Percentiles rank a stretch among this genome's conserved stretches.
phyloP scores from a whole-genome alignment of 2,797 vertebrate species.

The Pangasius djambal region DNA sequence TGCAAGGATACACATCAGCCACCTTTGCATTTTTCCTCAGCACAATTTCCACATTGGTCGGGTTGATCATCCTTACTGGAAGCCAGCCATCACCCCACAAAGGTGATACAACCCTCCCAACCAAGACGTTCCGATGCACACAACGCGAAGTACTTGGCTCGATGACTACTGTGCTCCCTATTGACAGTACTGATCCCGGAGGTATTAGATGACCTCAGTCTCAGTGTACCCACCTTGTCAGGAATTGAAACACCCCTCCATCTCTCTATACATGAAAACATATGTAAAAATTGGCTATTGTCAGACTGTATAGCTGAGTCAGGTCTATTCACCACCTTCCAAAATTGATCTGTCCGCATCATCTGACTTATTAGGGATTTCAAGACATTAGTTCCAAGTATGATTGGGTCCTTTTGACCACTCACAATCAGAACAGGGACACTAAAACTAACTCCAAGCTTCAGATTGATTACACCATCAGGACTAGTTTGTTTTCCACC shows the following conservation, averaged over 20 bases:
- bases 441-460: background rate
- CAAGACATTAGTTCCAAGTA: background rate
- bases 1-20: conserved; percentile 1
- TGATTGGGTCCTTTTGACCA: background rate
- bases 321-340: background rate
- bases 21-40: background rate
- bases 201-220: too few species aligned
- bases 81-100: conserved; percentile 21
- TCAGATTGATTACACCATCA: background rate
- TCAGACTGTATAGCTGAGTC: background rate
- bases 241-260: background rate
- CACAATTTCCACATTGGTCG: background rate
- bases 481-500: background rate
- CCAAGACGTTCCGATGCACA: background rate
- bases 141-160: background rate
- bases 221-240: background rate
- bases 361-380: conserved; percentile 14
- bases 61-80: background rate
- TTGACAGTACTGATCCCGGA: background rate
- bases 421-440: background rate
- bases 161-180: background rate
- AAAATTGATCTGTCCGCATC: background rate
- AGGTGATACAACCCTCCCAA: conserved; percentile 1
- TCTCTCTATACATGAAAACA: background rate
- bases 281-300: background rate